Conservation (phyloP, 2,113 vertebrate species). For the Scomber colias region DNA sequence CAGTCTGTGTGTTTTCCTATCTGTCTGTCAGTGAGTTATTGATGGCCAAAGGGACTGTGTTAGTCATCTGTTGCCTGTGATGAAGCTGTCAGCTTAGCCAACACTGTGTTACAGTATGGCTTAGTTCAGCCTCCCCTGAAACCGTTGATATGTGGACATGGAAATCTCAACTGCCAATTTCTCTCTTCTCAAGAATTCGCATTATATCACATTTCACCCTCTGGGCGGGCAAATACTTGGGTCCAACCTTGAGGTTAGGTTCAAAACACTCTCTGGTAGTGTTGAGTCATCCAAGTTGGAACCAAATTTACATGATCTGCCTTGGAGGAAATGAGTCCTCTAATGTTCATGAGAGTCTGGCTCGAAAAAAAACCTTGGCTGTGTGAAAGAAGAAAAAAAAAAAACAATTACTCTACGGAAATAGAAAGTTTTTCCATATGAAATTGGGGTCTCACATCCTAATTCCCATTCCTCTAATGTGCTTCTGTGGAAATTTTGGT, state of each 20-base stretch:
- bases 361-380: too few relatives aligned
- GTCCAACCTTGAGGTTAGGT: not conserved
- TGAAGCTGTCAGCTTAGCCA: constrained; percentile 23
- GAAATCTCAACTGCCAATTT: not conserved
- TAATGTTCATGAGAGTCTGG: not conserved
- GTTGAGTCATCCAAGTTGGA: not conserved
- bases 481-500: too few relatives aligned
- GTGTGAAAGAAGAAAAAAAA: too few relatives aligned
- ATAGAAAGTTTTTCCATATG: too few relatives aligned
- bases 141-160: not conserved
- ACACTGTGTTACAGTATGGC: not conserved
- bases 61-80: constrained; percentile 55
- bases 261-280: not conserved
- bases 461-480: too few relatives aligned
- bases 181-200: not conserved
- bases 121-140: not conserved
- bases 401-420: too few relatives aligned
- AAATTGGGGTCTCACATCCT: too few relatives aligned
- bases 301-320: not conserved
- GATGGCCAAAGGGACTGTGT: constrained; percentile 61
- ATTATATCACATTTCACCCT: not conserved
- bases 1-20: not conserved
- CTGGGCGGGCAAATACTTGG: not conserved
- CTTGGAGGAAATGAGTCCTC: not conserved
- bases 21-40: constrained; percentile 62